Evolutionary conservation across 2,888 invertebrate genomes (phyloP).

Genomic region (Tigriopus californicus): DNA sequence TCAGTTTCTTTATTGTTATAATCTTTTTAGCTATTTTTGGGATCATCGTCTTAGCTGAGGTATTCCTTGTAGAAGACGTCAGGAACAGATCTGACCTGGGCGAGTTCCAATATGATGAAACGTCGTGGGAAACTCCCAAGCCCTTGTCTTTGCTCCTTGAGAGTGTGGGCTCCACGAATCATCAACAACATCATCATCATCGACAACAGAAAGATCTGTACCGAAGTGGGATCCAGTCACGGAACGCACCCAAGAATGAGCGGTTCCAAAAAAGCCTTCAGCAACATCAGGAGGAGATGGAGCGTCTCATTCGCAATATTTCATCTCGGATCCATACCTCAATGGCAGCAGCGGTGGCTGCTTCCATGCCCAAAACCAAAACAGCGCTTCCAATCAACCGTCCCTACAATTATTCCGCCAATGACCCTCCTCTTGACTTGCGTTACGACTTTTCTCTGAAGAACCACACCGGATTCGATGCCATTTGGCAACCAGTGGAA

Average conservation of each 20-base stretch:
- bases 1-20: conserved; percentile 73
- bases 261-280: conserved; percentile 4
- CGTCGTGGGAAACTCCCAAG: conserved; percentile 14
- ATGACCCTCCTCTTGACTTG: neutral
- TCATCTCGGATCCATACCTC: neutral
- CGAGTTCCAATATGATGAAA: conserved; percentile 34
- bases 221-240: no score
- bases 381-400: neutral
- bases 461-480: conserved; percentile 19
- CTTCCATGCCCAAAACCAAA: conserved; percentile 8
- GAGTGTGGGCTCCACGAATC: conserved; percentile 3
- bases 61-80: conserved; percentile 46
- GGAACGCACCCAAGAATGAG: neutral
- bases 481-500: conserved; percentile 26
- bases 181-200: neutral
- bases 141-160: conserved; percentile 14
- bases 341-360: conserved; percentile 15
- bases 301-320: conserved; percentile 3
- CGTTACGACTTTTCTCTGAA: conserved; percentile 16
- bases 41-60: conserved; percentile 66
- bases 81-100: conserved; percentile 20
- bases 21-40: conserved; percentile 78
- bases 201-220: no score
- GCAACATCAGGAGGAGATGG: conserved; percentile 8
- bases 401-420: neutral